Evolutionary conservation across 2,888 invertebrate species (phyloP).

Genomic region (Andricus curvator): DNA sequence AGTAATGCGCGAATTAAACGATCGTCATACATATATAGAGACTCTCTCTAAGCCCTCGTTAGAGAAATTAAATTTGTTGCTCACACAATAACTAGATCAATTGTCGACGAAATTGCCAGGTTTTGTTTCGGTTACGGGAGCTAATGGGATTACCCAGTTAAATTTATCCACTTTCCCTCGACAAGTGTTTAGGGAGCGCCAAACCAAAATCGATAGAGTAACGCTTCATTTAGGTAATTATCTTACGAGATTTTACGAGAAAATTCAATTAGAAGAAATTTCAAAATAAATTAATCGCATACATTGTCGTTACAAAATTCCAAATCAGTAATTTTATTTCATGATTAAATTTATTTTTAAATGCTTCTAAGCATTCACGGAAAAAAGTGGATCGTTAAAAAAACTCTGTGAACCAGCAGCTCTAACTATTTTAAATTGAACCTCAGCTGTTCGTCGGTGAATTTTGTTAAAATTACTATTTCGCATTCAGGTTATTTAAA

Average conservation of each 20-base stretch:
- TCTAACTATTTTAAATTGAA: too few species aligned
- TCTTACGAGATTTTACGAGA: neutral
- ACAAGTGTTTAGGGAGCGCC: constrained; percentile 24
- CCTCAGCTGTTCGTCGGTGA: too few species aligned
- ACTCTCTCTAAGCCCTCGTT: neutral
- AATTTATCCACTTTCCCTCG: constrained; percentile 30
- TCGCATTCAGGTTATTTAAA: too few species aligned
- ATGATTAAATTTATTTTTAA: too few species aligned
- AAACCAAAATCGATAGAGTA: constrained; percentile 6
- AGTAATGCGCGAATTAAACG: neutral
- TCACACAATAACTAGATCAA: constrained; percentile 24
- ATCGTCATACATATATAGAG: neutral
- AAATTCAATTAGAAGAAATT: too few species aligned
- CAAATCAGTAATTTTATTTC: too few species aligned
- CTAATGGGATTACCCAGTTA: constrained; percentile 29
- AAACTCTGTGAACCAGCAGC: too few species aligned
- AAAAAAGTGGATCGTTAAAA: too few species aligned
- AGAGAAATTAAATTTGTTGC: constrained; percentile 23
- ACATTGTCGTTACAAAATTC: too few species aligned
- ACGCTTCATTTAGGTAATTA: constrained; percentile 26
- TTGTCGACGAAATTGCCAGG: constrained; percentile 25
- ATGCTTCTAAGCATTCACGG: too few species aligned
- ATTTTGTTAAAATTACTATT: too few species aligned
- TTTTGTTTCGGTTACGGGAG: constrained; percentile 28
- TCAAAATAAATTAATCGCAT: too few species aligned